A percentile compares a stretch with the other conserved stretches of the same genome.
Evolutionary conservation across 2,888 invertebrate genomes (phyloP).

Genomic region (Bombylius major): DNA sequence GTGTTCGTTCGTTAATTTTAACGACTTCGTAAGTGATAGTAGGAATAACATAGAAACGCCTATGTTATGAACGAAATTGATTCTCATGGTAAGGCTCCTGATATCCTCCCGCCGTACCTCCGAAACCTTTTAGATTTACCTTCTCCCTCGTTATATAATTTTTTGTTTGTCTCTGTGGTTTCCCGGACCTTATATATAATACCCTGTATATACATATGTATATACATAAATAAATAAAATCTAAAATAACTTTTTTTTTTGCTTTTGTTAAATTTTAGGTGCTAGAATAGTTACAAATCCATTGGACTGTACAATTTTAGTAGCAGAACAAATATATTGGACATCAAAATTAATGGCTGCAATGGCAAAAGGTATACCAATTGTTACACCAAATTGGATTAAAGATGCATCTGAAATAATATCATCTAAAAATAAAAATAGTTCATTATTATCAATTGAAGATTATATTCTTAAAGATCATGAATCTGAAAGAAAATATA

Average conservation of each 20-base stretch:
- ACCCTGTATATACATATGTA: too few relatives aligned
- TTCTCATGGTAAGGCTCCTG: too few relatives aligned
- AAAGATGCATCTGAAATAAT: slow-evolving; percentile 9
- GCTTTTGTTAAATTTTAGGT: slow-evolving; percentile 30
- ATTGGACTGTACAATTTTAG: slow-evolving; percentile 40
- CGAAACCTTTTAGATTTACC: too few relatives aligned
- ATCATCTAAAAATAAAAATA: neutral
- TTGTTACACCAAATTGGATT: slow-evolving; percentile 35
- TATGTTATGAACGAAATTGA: too few relatives aligned
- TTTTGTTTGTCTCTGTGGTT: too few relatives aligned
- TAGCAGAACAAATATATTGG: slow-evolving; percentile 43
- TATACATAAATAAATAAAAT: too few relatives aligned
- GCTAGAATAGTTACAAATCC: slow-evolving; percentile 39
- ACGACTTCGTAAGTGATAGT: too few relatives aligned
- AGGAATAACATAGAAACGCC: too few relatives aligned
- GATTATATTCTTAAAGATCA: slow-evolving; percentile 14
- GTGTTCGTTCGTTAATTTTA: too few relatives aligned
- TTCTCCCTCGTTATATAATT: too few relatives aligned
- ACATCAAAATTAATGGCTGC: slow-evolving; percentile 48
- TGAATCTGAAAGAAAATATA: slow-evolving; percentile 20
- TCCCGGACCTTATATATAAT: too few relatives aligned
- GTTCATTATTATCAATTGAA: slow-evolving; percentile 19
- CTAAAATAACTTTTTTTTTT: neutral
- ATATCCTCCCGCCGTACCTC: too few relatives aligned
- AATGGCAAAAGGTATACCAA: slow-evolving; percentile 46